phyloP scores from a whole-genome alignment of 2,888 invertebrate genomes.

The Tetrapedia diversipes region DNA sequence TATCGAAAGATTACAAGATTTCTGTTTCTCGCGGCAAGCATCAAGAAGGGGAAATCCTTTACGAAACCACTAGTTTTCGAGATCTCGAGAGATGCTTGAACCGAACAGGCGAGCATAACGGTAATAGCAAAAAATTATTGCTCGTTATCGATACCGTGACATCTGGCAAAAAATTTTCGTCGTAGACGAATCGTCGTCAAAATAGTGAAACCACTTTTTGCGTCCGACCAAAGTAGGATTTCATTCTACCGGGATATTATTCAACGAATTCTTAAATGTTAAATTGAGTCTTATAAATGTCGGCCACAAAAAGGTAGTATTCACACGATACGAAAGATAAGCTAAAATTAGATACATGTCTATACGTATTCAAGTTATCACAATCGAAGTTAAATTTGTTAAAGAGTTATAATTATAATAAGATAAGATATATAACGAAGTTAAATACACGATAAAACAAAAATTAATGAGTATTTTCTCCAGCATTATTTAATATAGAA shows the following conservation, averaged over 20 bases:
- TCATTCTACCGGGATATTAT: neutral
- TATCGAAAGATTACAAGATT: conserved; percentile 33
- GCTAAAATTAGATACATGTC: too few species aligned
- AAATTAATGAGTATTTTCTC: too few species aligned
- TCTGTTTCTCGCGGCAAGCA: conserved; percentile 7
- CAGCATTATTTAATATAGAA: too few species aligned
- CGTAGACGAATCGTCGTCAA: neutral
- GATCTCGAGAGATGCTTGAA: conserved; percentile 33
- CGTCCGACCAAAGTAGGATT: neutral
- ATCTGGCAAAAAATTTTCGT: conserved; percentile 2
- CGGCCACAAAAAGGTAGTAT: too few species aligned
- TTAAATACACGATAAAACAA: too few species aligned
- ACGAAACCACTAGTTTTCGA: conserved; percentile 53
- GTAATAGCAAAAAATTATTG: conserved; percentile 8
- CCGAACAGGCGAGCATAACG: conserved; percentile 21
- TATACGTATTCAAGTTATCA: too few species aligned
- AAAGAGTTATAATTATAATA: too few species aligned
- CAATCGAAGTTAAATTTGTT: too few species aligned
- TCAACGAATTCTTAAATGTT: neutral
- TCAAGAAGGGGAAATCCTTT: conserved; percentile 60
- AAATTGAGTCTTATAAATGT: too few species aligned
- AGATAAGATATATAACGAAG: too few species aligned
- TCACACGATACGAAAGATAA: too few species aligned
- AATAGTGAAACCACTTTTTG: conserved; percentile 11
- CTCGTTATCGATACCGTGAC: conserved; percentile 3